These are phyloP conservation scores for Nephrotoma appendiculata DNA, from an alignment of 2,888 invertebrate species.

Conservation along the genomic window DNA sequence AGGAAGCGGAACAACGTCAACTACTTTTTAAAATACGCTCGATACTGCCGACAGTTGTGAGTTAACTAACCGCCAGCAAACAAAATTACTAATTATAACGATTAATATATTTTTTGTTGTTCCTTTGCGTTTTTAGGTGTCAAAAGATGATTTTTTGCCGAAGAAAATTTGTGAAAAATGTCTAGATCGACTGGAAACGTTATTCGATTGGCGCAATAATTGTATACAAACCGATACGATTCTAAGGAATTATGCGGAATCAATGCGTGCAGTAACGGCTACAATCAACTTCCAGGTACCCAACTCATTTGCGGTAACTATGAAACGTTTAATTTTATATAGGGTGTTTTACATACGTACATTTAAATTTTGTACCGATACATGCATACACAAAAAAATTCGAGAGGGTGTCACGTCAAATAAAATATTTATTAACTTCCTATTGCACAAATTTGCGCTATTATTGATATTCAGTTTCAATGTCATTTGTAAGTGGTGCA, in stretches of 20 bases:
- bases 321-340: not conserved
- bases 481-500: not conserved
- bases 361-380: not conserved
- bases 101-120: conserved; percentile 6
- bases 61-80: conserved; percentile 20
- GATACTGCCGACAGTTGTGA: conserved; percentile 52
- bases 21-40: conserved; percentile 53
- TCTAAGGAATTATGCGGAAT: conserved; percentile 51
- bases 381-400: not conserved
- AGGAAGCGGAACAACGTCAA: conserved; percentile 56
- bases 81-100: not conserved
- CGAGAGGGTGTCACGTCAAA: not conserved
- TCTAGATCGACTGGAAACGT: conserved; percentile 47
- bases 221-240: conserved; percentile 51
- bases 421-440: not conserved
- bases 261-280: conserved; percentile 49
- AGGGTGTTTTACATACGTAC: not conserved
- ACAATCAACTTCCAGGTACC: conserved; percentile 51
- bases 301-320: conserved; percentile 2
- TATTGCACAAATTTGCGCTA: not conserved
- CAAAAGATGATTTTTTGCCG: conserved; percentile 55
- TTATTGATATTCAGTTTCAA: not conserved
- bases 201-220: conserved; percentile 53
- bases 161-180: conserved; percentile 59
- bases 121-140: conserved; percentile 36